Base-by-base conservation (phyloP, 2,113 vertebrate species). In the Motacilla tschutschensis region DNA sequence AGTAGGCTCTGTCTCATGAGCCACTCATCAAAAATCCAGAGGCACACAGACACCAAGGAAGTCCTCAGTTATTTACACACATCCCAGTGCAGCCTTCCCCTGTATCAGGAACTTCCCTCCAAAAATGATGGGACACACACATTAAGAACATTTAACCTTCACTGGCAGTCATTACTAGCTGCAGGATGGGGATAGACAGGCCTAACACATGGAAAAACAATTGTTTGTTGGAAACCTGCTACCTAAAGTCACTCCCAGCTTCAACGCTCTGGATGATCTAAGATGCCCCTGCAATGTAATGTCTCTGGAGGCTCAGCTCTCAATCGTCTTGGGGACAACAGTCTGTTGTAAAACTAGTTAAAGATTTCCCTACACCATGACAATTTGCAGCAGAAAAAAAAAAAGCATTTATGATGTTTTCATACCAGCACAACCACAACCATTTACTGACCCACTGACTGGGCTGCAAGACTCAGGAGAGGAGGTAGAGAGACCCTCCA, bases 341-440 rank as follows among this genome's bases (percentile, higher is more conserved):
- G 21, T 5, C 26, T 81, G 13, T 20, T 28, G 38, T 3, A 76
- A 64, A 59, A 35, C 14, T 20, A 76, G 31, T 7, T 31, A 31
- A 64, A 83, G 10, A 48, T 31, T 77, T 60, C 55, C 17, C 29
- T 62, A 24, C 17, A 41, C 5, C 46, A 10, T 2, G 3, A 31
- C 10, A 48, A 53, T 15, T 35, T 66, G n/a, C 9, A 10, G 16
- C 44, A 55, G 38, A 58, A 36, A 55, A 41, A 58, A 36, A 65
- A 21, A 51, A 43, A 10, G 2, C 17, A 57, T 20, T 81, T 38
- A 24, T 4, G 4, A 12, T 2, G 3, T 53, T 65, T 79, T 35
- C 0, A 0, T 14, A 62, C 3, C 3, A 1, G 40, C 10, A 74
- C 0, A 3, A 47, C 14, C 8, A 2, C 2, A 47, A 57, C 17